Evolutionary conservation across 1,140 invertebrate genomes (phyloP), one percentile per base, ranked within the genome.

Genomic region (Propsilocerus akamusi): DNA sequence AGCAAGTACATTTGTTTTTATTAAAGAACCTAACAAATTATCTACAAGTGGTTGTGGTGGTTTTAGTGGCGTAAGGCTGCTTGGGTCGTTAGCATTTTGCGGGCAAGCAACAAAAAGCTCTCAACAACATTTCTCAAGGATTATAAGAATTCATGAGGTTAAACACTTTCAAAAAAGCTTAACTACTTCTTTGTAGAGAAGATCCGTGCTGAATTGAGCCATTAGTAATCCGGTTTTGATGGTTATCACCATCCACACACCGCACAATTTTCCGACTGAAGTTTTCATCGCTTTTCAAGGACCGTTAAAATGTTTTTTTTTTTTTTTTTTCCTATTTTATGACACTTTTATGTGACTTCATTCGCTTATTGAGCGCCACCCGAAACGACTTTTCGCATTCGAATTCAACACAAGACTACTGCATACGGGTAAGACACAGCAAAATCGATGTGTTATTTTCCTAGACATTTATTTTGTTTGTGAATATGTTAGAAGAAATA

Each of bases 141-240:
- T n/a, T n/a, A n/a, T n/a, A n/a, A n/a, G n/a, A n/a, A n/a, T n/a
- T n/a, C n/a, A n/a, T n/a, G n/a, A n/a, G n/a, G n/a, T n/a, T n/a
- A n/a, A n/a, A n/a, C n/a, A n/a, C n/a, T n/a, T n/a, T n/a, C n/a
- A n/a, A n/a, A 37, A 37, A 11, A 6, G 8, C 22, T 20, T 17
- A 20, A n/a, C 10, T 41, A 41, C 34, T 41, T 41, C 34, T 41
- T 41, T 41, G 14, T 20, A 41, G 4, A 41, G 11, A 1, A 41
- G 11, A 17, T 41, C 34, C 17, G 34, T 41, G 34, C 34, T 41
- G 22, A 41, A 41, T 41, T 41, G 34, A 41, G 34, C 34, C 10
- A 20, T 17, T 5, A 20, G 25, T 56, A 48, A 59, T 41, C n/a
- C 34, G 22, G 14, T 17, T 17, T 17, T 20, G 34, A 17, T 41